Base-by-base conservation (phyloP, 2,113 vertebrate genomes). In the Apistogramma diplotaenia region DNA sequence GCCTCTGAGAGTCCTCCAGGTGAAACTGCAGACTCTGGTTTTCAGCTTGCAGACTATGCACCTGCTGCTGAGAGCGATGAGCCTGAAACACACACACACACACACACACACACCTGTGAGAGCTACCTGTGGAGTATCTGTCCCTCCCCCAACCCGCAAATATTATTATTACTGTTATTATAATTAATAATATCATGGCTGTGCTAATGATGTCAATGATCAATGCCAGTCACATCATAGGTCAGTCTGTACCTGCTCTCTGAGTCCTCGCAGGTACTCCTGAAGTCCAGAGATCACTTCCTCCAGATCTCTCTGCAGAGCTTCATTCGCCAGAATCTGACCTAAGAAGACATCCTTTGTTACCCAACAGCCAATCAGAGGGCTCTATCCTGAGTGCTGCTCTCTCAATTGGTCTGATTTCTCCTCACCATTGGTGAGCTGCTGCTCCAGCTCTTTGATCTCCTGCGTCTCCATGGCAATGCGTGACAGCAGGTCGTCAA, bases 371-470 rank as follows among this genome's bases (percentile, higher is more conserved):
- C 61, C 71, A 74, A 76, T 87, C 29, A 81, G 3, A 78, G 10
- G 35, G 9, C 29, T 60, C 56, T 9, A 2, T 3, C 11, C 31
- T 21, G 9, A 19, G 59, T 31, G 16, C 0, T 1, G 2, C 37
- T 23, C 60, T 78, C 19, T 76, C 46, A 74, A 74, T 87, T 82
- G 60, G 70, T 73, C 54, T 1, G 57, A 2, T 21, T 10, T 70
- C 29, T 59, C 25, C 87, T 89, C 85, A 99, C 98, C 96, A 11
- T 98, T 96, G 0, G 97, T 99, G 62, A 99, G 96, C 87, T 99
- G 97, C 71, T 98, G 96, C 89, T 99, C 97, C 92, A 99, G 94
- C 79, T 98, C 97, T 91, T 95, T 96, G 91, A 99, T 99, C 90
- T 98, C 97, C 91, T 97, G 97, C 0, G 97, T 97, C 91, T 99